A percentile compares a stretch with the other conserved stretches of the same genome.
phyloP scores from a whole-genome alignment of 2,888 invertebrate genomes.

The Sinopyrophorus schimmeli region DNA sequence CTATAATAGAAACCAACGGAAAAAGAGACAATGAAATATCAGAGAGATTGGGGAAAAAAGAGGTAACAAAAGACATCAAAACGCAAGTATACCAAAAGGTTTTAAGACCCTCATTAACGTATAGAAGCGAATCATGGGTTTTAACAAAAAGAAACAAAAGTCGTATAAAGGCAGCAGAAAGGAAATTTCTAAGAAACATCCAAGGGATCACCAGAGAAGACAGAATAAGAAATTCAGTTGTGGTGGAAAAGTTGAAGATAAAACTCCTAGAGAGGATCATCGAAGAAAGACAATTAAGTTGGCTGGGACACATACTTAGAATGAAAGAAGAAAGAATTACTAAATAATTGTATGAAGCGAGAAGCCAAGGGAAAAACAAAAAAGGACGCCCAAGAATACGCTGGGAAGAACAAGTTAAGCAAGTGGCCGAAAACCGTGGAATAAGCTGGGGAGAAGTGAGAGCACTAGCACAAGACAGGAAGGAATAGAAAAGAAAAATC shows the following conservation, averaged over 20 bases:
- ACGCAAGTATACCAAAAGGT: conserved; percentile 12
- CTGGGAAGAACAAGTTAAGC: conserved; percentile 12
- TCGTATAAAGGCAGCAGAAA: conserved; percentile 11
- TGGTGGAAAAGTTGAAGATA: conserved; percentile 20
- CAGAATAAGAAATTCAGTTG: conserved; percentile 11
- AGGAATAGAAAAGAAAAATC: conserved; percentile 5
- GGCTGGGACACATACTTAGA: conserved; percentile 7
- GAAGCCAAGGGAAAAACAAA: conserved; percentile 7
- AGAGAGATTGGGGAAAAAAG: conserved; percentile 11
- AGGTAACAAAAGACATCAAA: conserved; percentile 14
- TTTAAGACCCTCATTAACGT: conserved; percentile 4
- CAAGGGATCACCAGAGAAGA: conserved; percentile 8
- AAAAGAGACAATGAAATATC: conserved; percentile 8
- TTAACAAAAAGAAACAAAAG: conserved; percentile 13
- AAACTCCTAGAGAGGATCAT: conserved; percentile 31
- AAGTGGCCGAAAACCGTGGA: conserved; percentile 11
- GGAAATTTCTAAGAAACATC: conserved; percentile 7
- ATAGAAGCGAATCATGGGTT: conserved; percentile 5
- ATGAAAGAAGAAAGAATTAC: conserved; percentile 2
- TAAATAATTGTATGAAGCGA: conserved; percentile 9
- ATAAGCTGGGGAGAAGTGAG: conserved; percentile 8
- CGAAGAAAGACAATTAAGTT: conserved; percentile 13
- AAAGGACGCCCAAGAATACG: conserved; percentile 6
- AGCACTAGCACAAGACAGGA: conserved; percentile 6
- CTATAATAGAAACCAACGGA: too few species aligned